Percentiles rank a stretch among this genome's conserved stretches.
These are phyloP conservation scores for Myripristis murdjan DNA, from an alignment of 2,797 vertebrate species.

Conservation along the genomic window DNA sequence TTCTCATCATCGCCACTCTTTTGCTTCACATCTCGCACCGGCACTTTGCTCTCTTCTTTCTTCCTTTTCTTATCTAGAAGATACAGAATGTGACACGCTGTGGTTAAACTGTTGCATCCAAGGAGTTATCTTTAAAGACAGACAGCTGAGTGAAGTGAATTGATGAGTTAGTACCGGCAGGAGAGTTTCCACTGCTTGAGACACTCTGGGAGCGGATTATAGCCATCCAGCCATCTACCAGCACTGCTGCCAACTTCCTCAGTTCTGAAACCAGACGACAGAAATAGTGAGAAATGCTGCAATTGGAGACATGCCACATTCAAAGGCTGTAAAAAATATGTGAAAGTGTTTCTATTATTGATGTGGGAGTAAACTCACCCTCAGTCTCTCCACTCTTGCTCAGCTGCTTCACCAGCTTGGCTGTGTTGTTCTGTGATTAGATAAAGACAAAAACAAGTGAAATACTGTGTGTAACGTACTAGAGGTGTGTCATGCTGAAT, in stretches of 20 bases:
- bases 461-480: not conserved
- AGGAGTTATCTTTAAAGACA: not conserved
- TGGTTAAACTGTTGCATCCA: too few species aligned
- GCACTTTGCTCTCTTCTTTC: slow-evolving; percentile 89
- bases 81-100: not conserved
- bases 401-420: slow-evolving; percentile 96
- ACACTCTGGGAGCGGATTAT: slow-evolving; percentile 95
- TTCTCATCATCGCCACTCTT: slow-evolving; percentile 89
- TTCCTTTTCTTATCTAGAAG: slow-evolving; percentile 90
- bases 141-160: not conserved
- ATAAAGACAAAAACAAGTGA: slow-evolving; percentile 6
- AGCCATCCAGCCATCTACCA: slow-evolving; percentile 97
- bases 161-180: slow-evolving; percentile 62
- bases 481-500: not conserved
- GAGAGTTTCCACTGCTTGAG: slow-evolving; percentile 77
- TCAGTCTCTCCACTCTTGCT: slow-evolving; percentile 95
- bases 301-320: not conserved
- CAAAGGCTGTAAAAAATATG: not conserved
- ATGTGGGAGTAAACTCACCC: slow-evolving; percentile 79
- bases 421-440: slow-evolving; percentile 93
- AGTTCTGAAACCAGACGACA: slow-evolving; percentile 83
- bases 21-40: slow-evolving; percentile 84
- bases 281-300: not conserved
- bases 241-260: slow-evolving; percentile 90
- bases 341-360: not conserved